Conservation (phyloP, 2,888 invertebrate genomes). For the Himalopsyche japonica region DNA sequence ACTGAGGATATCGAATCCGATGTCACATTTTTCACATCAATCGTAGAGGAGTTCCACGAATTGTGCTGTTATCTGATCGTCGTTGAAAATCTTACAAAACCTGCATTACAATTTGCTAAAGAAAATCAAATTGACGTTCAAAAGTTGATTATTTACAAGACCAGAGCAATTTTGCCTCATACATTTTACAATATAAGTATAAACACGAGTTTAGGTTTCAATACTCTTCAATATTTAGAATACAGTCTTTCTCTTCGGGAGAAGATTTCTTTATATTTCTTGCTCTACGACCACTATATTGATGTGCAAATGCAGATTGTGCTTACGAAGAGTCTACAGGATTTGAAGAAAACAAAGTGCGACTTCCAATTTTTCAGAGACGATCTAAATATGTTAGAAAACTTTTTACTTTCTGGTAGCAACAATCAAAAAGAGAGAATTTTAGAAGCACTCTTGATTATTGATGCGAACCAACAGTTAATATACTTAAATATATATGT, state of each 20-base stretch:
- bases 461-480: not conserved
- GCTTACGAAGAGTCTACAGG: not conserved
- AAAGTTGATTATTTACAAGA: not conserved
- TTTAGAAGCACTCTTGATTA: not conserved
- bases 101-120: not conserved
- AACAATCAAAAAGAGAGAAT: not conserved
- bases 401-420: not conserved
- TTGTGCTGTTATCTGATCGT: not conserved
- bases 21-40: not conserved
- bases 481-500: not conserved
- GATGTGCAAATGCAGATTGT: not conserved
- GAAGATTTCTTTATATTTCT: not conserved
- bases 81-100: not conserved
- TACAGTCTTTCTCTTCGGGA: not conserved
- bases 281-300: not conserved
- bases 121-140: not conserved
- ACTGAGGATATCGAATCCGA: not conserved
- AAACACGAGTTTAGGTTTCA: not conserved
- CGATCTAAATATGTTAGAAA: not conserved
- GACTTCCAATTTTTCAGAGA: not conserved
- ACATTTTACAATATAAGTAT: not conserved
- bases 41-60: not conserved
- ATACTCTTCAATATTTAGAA: not conserved
- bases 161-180: not conserved
- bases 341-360: not conserved